Evolutionary conservation across 2,888 invertebrate genomes (phyloP).

Genomic region (Dorcus parallelipipedus): DNA sequence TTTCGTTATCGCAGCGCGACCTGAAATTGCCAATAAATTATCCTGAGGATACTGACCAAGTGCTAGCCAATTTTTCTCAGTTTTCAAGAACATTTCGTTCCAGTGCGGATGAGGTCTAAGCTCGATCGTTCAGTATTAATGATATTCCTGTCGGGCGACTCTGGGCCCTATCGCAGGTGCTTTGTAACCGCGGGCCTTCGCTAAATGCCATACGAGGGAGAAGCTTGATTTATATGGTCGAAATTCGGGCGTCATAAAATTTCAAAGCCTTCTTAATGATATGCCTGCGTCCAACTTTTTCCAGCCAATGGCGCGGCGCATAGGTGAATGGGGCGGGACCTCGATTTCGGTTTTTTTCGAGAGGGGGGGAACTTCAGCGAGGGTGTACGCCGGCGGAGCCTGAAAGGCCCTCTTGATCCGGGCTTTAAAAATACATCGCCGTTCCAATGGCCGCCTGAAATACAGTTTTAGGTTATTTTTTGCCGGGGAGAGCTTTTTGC

Average conservation of each 20-base stretch:
- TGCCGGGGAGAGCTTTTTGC: slow-evolving; percentile 34
- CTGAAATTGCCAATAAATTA: slow-evolving; percentile 42
- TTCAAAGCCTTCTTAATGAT: slow-evolving; percentile 50
- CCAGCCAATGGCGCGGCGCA: slow-evolving; percentile 43
- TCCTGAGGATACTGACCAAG: slow-evolving; percentile 30
- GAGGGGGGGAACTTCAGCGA: slow-evolving; percentile 33
- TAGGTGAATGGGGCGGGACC: slow-evolving; percentile 39
- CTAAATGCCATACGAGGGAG: slow-evolving; percentile 24
- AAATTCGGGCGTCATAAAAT: slow-evolving; percentile 47
- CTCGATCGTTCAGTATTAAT: slow-evolving; percentile 43
- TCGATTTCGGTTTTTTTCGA: slow-evolving; percentile 39
- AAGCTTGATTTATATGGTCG: slow-evolving; percentile 46
- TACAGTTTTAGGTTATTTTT: slow-evolving; percentile 46
- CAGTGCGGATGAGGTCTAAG: slow-evolving; percentile 25
- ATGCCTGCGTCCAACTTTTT: slow-evolving; percentile 49
- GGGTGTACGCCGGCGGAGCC: slow-evolving; percentile 28
- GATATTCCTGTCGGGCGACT: slow-evolving; percentile 35
- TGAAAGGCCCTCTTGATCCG: slow-evolving; percentile 44
- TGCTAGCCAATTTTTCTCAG: slow-evolving; percentile 41
- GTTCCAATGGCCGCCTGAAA: slow-evolving; percentile 49
- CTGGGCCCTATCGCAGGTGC: slow-evolving; percentile 32
- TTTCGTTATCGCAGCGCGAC: slow-evolving; percentile 25
- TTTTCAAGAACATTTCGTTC: slow-evolving; percentile 39
- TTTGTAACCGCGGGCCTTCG: slow-evolving; percentile 25
- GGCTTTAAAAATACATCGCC: slow-evolving; percentile 49